Base-by-base conservation (phyloP, 2,797 vertebrate species). In the Protonibea diacanthus region DNA sequence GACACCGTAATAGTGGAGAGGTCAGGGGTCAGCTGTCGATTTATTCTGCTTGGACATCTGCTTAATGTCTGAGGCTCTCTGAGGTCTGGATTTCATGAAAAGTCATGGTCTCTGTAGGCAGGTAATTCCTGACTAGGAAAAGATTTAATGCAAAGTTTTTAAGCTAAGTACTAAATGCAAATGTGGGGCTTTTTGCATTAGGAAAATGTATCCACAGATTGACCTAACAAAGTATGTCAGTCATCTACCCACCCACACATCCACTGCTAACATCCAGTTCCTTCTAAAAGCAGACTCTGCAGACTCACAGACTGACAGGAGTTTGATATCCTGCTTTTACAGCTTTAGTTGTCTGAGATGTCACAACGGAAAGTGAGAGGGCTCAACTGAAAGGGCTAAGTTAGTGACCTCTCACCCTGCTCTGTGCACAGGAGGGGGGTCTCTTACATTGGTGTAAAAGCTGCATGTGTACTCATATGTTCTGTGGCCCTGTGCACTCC, bases 141-240 rank as follows among this genome's bases (percentile, higher is more conserved):
- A 45, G 6, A 71, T 75, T 57, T 6, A 23, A 69, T 60, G 49
- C 9, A 60, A 68, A 13, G 4, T 6, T 52, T 71, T 62, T 49
- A 1, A 62, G 49, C 27, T 11, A 9, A 29, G 5, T 23, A 57
- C 6, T 14, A 58, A n/a, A 82, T 87, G 80, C 88, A 94, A 93
- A 94, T 92, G 3, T 1, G 18, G 70, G 10, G 23, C 20, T 17
- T 76, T 93, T 93, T 93, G 92, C 90, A 92, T 93, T 80, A 92
- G 76, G 82, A 69, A 94, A 93, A 93, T 71, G 5, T 27, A 8
- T 18, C 20, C 15, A 27, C 51, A 65, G 45, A 74, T 45, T 42
- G 25, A 27, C 12, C 21, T 21, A 27, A 51, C 63, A 44, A 71
- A 44, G 33, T 14, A 58, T 57, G 3, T 53, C n/a, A 9, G 27